Base-by-base conservation (phyloP, 2,888 invertebrate genomes). In the Ophraella communa region DNA sequence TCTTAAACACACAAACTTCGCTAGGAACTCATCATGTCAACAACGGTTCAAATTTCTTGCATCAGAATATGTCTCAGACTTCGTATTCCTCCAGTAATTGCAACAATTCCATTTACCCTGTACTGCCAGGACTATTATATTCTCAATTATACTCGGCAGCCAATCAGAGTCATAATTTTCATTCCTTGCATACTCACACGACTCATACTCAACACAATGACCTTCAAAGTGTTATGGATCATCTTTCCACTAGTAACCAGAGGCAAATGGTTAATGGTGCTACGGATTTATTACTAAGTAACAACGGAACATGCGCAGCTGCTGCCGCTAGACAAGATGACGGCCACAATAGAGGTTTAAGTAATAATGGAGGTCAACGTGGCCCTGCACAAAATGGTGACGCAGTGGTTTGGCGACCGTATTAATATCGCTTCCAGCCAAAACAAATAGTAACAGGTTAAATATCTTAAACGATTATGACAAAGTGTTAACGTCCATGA, bases 121-220 rank as follows among this genome's bases (percentile, higher is more conserved):
- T 93, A 3, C 82, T 94, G 33, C 94, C 94, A 1, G 93, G 93
- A 74, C 83, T 94, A 68, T 84, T 94, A 2, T 94, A 94, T 82
- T 93, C 93, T 5, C 94, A 94, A 78, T 81, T 93, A 18, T 93
- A 93, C 74, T 91, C 92, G 3, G 91, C 91, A 0, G 91, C 91
- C 44, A 91, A 91, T 76, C 91, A 91, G 77, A 86, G 87, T 18
- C 91, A 91, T 73, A 89, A 90, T 75, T 90, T 91, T 76, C 90
- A 90, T 77, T 83, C 90, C 52, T 88, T 90, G 77, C 86, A 87
- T 2, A 81, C 89, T 58, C 90, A 90, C 78, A 86, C 88, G 10
- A 85, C 89, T 65, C 80, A 80, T 65, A 71, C 77, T 58, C 81
- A 80, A 66, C 81, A 91, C 69, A 90, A 89, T 62, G 91, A 91